These are phyloP conservation scores for Hyphantria cunea DNA, from an alignment of 1,140 invertebrate species.

Conservation along the genomic window DNA sequence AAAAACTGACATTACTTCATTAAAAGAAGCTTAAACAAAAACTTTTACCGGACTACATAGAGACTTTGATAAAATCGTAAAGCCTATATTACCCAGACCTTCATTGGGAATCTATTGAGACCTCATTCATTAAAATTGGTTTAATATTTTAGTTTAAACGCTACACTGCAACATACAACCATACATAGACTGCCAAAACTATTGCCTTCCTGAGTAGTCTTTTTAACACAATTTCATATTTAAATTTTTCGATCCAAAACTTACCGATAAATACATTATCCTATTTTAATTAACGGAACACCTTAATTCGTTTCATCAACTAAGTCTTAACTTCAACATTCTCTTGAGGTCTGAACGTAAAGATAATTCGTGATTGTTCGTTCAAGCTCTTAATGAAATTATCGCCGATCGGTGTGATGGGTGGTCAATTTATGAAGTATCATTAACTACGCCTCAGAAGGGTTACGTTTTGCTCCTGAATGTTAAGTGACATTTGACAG, in stretches of 20 bases:
- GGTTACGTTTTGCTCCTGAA: conserved; percentile 14
- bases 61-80: too few relatives aligned
- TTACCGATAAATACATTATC: neutral
- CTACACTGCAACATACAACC: too few relatives aligned
- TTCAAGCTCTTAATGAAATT: conserved; percentile 2
- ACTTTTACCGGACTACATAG: too few relatives aligned
- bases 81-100: too few relatives aligned
- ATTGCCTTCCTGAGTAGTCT: too few relatives aligned
- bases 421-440: conserved; percentile 20
- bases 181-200: too few relatives aligned
- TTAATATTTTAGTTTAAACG: too few relatives aligned
- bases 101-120: too few relatives aligned
- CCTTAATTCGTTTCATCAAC: neutral
- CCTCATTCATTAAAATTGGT: too few relatives aligned
- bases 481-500: conserved; percentile 14
- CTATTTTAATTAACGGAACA: neutral
- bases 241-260: too few relatives aligned
- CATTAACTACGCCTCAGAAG: conserved; percentile 14
- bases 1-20: too few relatives aligned
- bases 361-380: conserved; percentile 6
- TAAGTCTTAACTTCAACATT: neutral
- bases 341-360: neutral
- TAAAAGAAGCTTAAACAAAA: too few relatives aligned
- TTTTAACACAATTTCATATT: neutral
- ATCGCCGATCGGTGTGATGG: neutral